phyloP scores from a whole-genome alignment of 2,113 vertebrate species.

The Oreochromis tanganicae region DNA sequence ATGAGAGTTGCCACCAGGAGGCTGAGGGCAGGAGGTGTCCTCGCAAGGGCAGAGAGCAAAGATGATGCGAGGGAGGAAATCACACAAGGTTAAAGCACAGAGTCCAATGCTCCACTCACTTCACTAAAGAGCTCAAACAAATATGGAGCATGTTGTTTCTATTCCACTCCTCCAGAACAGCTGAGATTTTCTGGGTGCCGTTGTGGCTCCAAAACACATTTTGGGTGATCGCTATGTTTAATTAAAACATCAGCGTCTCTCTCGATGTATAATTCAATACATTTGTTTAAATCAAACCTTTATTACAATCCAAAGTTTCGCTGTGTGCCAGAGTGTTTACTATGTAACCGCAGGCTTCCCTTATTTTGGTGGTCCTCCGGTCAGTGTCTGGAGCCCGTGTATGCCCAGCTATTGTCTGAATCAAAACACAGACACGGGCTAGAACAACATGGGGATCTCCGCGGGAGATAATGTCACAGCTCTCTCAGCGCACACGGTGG shows the following conservation, averaged over 20 bases:
- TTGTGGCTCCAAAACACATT: background rate
- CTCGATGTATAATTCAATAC: background rate
- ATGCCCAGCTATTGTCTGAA: conserved; percentile 64
- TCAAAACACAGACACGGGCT: conserved; percentile 73
- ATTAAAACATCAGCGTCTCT: background rate
- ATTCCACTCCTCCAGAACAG: background rate
- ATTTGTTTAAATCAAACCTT: background rate
- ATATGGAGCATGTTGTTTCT: background rate
- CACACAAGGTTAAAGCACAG: conserved; percentile 10
- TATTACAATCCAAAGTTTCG: background rate
- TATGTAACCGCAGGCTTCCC: conserved; percentile 23
- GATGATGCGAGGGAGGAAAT: background rate
- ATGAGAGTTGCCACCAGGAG: conserved; percentile 44
- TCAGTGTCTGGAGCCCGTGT: conserved; percentile 59
- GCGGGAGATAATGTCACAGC: conserved; percentile 61
- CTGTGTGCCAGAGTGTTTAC: conserved; percentile 25
- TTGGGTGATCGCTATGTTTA: background rate
- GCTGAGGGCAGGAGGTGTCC: conserved; percentile 24
- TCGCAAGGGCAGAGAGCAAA: conserved; percentile 32
- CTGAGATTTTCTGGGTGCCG: background rate
- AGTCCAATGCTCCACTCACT: background rate
- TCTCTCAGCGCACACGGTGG: conserved; percentile 48
- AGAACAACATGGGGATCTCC: conserved; percentile 64
- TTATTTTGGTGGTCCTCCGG: conserved; percentile 60
- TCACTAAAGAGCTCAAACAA: background rate